These are phyloP conservation scores for Drosophila orena DNA, from an alignment of 1,140 invertebrate genomes.

Conservation along the genomic window DNA sequence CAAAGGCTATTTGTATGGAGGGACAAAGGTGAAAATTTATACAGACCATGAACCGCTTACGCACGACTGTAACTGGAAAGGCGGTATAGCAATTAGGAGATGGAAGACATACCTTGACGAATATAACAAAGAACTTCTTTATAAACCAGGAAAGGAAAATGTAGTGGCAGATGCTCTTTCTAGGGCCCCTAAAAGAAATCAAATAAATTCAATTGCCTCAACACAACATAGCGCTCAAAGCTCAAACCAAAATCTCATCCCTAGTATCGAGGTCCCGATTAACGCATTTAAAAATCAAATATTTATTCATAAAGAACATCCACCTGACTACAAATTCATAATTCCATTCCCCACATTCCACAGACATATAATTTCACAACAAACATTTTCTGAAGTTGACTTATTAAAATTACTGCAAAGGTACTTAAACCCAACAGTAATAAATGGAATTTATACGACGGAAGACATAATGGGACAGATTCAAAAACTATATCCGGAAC, in stretches of 20 bases:
- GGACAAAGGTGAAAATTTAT: not conserved
- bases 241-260: slow-evolving; percentile 4
- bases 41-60: not conserved
- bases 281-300: slow-evolving; percentile 8
- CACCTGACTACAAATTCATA: slow-evolving; percentile 3
- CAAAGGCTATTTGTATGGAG: slow-evolving; percentile 3
- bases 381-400: too few relatives aligned
- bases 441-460: too few relatives aligned
- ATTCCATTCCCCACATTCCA: not conserved
- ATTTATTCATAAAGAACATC: slow-evolving; percentile 13
- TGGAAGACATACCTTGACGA: slow-evolving; percentile 1
- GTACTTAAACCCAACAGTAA: too few relatives aligned
- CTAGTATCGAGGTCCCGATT: not conserved
- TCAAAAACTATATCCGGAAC: not conserved
- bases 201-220: slow-evolving; percentile 15
- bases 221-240: slow-evolving; percentile 37
- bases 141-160: not conserved
- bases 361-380: not conserved
- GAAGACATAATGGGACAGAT: not conserved
- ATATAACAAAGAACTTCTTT: not conserved
- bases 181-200: too few relatives aligned
- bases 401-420: not conserved
- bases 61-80: not conserved
- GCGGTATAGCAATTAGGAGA: not conserved
- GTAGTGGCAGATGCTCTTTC: too few relatives aligned